Evolutionary conservation across 35 echinoderm and acorn worm species (phyloP).

Genomic region (Lytechinus variegatus): DNA sequence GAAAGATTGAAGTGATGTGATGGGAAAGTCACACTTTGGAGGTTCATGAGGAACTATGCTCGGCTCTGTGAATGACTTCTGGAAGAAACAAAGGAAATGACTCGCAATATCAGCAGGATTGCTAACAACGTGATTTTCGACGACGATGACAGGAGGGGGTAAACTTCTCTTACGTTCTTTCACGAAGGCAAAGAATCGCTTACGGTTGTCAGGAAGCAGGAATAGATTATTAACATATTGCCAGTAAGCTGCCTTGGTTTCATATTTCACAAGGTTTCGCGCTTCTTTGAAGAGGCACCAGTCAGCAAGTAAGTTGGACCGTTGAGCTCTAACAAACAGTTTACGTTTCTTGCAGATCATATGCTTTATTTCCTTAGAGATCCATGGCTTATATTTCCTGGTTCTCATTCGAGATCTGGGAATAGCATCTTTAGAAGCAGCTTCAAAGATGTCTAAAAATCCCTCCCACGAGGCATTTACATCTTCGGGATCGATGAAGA

Average conservation of each 20-base stretch:
- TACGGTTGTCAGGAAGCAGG: neutral
- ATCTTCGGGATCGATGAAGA: constrained; percentile 14
- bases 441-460: too few relatives aligned
- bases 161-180: neutral
- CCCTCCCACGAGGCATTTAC: too few relatives aligned
- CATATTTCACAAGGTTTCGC: neutral
- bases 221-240: neutral
- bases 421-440: too few relatives aligned
- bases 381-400: too few relatives aligned
- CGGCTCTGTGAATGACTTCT: neutral
- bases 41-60: too few relatives aligned
- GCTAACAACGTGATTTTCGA: neutral
- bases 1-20: neutral
- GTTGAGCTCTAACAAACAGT: too few relatives aligned
- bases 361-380: too few relatives aligned
- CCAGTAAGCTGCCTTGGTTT: neutral
- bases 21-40: neutral
- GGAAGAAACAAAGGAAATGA: neutral
- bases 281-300: neutral
- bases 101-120: neutral
- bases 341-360: too few relatives aligned
- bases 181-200: too few relatives aligned
- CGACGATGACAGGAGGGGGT: neutral
- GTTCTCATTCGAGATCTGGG: too few relatives aligned
- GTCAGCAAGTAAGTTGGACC: neutral